Evolutionary conservation across 2,797 vertebrate genomes (phyloP), one percentile per base, ranked within the genome.

Genomic region (Fistularia tabacaria): DNA sequence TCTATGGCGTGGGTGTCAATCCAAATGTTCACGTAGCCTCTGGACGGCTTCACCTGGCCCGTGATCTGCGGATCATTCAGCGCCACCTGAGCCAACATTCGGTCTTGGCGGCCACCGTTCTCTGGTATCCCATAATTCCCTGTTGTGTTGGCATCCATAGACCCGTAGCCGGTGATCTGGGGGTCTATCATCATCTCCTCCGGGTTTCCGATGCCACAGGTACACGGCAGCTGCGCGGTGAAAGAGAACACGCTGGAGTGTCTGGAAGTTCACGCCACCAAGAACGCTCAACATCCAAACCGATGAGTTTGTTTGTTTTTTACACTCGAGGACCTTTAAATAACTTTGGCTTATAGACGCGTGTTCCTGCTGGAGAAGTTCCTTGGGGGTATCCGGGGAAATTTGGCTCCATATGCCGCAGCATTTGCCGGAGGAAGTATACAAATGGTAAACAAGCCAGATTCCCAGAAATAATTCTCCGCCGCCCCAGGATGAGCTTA

Each of bases 1-100:
- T 99, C 96, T 72, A 98, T 98, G 57, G 94, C 90, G 0, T 99
- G 97, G 46, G 93, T 97, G 79, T 98, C 95, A 73, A 98, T 93
- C 77, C 92, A 93, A 73, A 93, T 91, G 80, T 95, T 93, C 79
- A 94, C 81, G 0, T 97, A 95, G 48, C 92, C 86, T 83, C 89
- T 93, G 48, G 87, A 58, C 40, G 87, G 82, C 70, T 87, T 91
- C 72, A 93, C 92, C 55, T 92, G 93, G 42, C 92, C 77, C 13
- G 92, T 73, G 15, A 83, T 90, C 42, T 92, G 89, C 7, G 90
- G 92, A 50, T 90, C 91, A 47, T 88, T 92, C 74, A 96, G 76
- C 10, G 93, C 87, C 76, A 98, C 87, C 71, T 95, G 94, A 47
- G 94, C 92, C 78, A 94, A 66, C 71, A 94, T 94, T n/a, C 90